Conservation (phyloP, 1,140 invertebrate genomes). For the Bathynomus jamesi region DNA sequence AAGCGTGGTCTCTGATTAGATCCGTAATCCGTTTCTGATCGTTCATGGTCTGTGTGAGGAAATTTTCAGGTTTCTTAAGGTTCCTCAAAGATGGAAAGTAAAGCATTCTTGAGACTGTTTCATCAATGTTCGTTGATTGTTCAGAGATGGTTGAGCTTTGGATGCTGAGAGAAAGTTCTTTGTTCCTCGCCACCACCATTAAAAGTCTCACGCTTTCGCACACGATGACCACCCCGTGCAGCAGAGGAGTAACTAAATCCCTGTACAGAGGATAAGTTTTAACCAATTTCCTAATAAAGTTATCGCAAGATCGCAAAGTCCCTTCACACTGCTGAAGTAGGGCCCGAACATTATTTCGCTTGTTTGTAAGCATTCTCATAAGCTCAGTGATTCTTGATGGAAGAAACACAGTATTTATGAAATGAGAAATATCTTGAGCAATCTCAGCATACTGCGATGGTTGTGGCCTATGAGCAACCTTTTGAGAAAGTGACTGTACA, state of each 20-base stretch:
- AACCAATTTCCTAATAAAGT: conserved; percentile 23
- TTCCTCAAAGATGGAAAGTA: neutral
- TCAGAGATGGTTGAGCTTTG: too few relatives aligned
- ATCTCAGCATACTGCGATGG: conserved; percentile 50
- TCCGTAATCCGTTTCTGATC: conserved; percentile 2
- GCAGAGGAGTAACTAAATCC: conserved; percentile 37
- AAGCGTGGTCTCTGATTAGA: neutral
- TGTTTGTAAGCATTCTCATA: neutral
- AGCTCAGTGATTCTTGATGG: conserved; percentile 7
- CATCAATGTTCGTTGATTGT: neutral
- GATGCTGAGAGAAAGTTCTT: neutral
- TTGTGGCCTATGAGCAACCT: conserved; percentile 51
- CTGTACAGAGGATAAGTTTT: conserved; percentile 34
- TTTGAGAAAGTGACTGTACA: conserved; percentile 34
- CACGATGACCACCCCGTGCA: conserved; percentile 19
- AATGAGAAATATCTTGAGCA: conserved; percentile 40
- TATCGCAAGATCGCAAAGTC: conserved; percentile 23
- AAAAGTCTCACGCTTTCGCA: conserved; percentile 20
- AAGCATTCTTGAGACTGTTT: neutral
- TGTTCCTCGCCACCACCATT: neutral
- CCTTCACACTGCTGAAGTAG: neutral
- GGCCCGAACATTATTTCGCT: neutral
- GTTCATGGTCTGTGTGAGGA: neutral
- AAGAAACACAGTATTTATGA: conserved; percentile 29
- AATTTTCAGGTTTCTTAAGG: neutral